Percentiles rank a stretch among this genome's conserved stretches.
phyloP scores from a whole-genome alignment of 2,888 invertebrate species.

The Andrena hattorfiana region DNA sequence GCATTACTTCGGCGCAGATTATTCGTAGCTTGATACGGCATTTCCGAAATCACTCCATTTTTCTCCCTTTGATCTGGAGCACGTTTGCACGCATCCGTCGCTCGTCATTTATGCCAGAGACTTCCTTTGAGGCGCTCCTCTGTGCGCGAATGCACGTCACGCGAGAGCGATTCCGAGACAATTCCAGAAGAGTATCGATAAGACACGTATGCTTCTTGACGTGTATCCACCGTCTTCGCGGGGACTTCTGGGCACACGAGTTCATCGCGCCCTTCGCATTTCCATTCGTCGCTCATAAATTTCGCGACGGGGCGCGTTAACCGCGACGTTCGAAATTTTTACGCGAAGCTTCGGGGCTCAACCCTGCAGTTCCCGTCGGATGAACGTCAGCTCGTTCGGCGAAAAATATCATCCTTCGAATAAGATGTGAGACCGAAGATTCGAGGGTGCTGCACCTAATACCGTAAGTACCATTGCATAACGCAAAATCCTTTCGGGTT shows the following conservation, averaged over 20 bases:
- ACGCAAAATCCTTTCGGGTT: neutral
- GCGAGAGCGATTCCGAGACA: conserved; percentile 40
- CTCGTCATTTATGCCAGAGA: conserved; percentile 7
- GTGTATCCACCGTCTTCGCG: neutral
- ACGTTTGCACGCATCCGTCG: neutral
- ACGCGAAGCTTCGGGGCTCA: neutral
- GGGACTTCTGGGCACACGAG: neutral
- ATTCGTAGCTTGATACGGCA: neutral
- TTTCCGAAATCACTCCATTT: neutral
- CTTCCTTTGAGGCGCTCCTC: conserved; percentile 33
- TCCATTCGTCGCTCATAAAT: conserved; percentile 4
- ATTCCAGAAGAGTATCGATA: conserved; percentile 54
- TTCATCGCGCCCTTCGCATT: neutral
- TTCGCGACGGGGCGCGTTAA: conserved; percentile 6
- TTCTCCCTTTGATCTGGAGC: neutral
- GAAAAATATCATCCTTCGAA: neutral
- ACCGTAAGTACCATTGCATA: neutral
- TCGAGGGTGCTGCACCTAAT: neutral
- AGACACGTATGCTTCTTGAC: neutral
- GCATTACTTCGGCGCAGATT: neutral
- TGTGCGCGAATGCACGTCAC: conserved; percentile 28
- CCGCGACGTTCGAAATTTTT: neutral
- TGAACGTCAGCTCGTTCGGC: neutral
- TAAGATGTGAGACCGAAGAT: neutral
- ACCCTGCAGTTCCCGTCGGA: neutral